Conservation (phyloP, 2,797 vertebrate species). For the Urosaurus nigricauda region DNA sequence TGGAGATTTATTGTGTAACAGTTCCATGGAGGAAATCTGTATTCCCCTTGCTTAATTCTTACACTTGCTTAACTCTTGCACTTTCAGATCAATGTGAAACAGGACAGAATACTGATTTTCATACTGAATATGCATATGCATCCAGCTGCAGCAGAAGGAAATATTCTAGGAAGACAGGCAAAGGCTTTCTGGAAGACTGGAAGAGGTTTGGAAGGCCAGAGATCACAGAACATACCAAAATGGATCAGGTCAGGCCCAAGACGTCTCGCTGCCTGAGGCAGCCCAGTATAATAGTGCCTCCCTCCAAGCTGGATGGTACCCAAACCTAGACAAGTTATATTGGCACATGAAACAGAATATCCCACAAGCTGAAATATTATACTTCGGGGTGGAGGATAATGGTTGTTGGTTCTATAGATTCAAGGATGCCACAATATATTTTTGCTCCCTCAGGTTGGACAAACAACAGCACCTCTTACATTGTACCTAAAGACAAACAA, state of each 20-base stretch:
- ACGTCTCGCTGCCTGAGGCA: neutral
- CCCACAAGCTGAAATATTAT: neutral
- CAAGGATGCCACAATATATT: no score
- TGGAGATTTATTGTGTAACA: conserved; percentile 49
- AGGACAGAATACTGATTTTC: neutral
- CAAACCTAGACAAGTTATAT: neutral
- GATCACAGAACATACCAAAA: neutral
- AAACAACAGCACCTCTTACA: no score
- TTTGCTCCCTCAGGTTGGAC: no score
- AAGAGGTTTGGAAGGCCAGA: neutral
- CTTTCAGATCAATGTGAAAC: neutral
- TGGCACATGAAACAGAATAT: neutral
- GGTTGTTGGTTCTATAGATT: no score
- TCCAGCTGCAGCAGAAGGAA: neutral
- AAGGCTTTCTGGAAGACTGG: neutral
- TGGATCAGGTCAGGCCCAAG: neutral
- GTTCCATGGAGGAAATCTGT: conserved; percentile 8
- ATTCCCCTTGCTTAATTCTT: neutral
- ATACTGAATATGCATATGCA: neutral
- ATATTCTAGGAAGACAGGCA: neutral
- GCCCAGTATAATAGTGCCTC: neutral
- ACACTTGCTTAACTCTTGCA: neutral
- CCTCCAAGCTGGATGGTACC: neutral
- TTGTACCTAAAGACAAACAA: no score
- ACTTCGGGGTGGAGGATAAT: neutral